A percentile compares a stretch with the other conserved stretches of the same genome.
These are phyloP conservation scores for Scotopteryx bipunctaria DNA, from an alignment of 2,888 invertebrate species.

Conservation along the genomic window DNA sequence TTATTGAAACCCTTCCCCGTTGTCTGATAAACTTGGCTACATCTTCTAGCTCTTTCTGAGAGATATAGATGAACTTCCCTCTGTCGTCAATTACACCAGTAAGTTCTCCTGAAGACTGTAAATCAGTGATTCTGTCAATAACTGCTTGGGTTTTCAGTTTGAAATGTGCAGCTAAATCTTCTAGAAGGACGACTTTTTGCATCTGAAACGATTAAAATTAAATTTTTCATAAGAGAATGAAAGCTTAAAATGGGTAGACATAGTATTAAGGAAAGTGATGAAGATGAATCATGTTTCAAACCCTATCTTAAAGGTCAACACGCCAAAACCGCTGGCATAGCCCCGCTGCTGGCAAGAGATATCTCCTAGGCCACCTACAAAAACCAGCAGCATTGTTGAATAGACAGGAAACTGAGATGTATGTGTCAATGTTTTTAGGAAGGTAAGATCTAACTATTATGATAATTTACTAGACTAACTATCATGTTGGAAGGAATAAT, in stretches of 20 bases:
- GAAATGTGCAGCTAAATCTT: conserved; percentile 96
- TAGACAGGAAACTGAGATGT: no score
- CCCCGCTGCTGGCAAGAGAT: not conserved
- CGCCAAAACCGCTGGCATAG: no score
- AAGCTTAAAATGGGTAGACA: no score
- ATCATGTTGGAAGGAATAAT: no score
- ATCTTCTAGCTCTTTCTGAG: conserved; percentile 93
- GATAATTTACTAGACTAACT: no score
- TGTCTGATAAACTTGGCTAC: conserved; percentile 98
- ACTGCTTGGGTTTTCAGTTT: conserved; percentile 95
- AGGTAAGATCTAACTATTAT: no score
- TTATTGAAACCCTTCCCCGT: conserved; percentile 96
- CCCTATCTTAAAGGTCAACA: no score
- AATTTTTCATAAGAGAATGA: not conserved
- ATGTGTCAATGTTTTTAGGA: no score
- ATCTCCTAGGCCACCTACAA: no score
- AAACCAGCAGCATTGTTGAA: no score
- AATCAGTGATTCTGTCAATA: conserved; percentile 92
- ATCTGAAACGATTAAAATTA: conserved; percentile 70
- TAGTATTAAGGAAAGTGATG: no score
- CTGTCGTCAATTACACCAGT: conserved; percentile 99
- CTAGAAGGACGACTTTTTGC: conserved; percentile 96
- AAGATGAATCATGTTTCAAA: no score
- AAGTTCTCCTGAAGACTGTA: conserved; percentile 92
- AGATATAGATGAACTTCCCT: conserved; percentile 99